Base-by-base conservation (phyloP, 1,140 invertebrate genomes). In the Drosophila navojoa region DNA sequence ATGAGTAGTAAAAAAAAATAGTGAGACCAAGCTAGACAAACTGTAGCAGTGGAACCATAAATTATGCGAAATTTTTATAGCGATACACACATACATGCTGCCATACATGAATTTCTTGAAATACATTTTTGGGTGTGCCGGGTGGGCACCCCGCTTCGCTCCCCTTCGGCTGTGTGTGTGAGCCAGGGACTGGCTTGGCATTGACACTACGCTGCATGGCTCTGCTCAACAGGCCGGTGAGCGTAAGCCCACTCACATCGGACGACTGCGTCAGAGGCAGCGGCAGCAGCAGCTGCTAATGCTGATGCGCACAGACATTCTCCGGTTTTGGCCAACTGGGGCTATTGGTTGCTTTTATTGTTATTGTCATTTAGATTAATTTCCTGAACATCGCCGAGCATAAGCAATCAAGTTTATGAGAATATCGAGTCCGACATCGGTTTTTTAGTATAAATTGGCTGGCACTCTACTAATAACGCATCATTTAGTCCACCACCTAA, bases 361-460 rank as follows among this genome's bases (percentile, higher is more conserved):
- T 71, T 87, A 80, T 87, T 73, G 84, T 77, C 84, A 89, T 87
- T 89, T 67, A 84, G 84, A 87, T 87, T 72, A 75, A 81, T 87
- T 87, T 87, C 82, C 84, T 86, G 73, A 63, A 80, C 50, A 59
- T 44, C 6, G 57, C 35, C 62, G 13, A 79, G 71, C 62, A 71
- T 49, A 59, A 62, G 54, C 57, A 50, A 57, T 84, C 71, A 67
- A 67, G 71, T 79, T 61, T 45, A 29, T 57, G 61, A 80, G 77
- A 77, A 82, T 77, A 57, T 35, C 63, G 22, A 55, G 53, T 47
- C 62, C n/a, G 4, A 19, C 32, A 40, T 19, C 27, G 13, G 60
- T 54, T 60, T 66, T 76, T 78, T 59, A 9, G 62, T 90, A 90
- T 90, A 90, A 90, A 90, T 70, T 67, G 60, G 38, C 66, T 69